Base-by-base conservation (phyloP, 1,140 invertebrate genomes). In the Pararge aegeria region DNA sequence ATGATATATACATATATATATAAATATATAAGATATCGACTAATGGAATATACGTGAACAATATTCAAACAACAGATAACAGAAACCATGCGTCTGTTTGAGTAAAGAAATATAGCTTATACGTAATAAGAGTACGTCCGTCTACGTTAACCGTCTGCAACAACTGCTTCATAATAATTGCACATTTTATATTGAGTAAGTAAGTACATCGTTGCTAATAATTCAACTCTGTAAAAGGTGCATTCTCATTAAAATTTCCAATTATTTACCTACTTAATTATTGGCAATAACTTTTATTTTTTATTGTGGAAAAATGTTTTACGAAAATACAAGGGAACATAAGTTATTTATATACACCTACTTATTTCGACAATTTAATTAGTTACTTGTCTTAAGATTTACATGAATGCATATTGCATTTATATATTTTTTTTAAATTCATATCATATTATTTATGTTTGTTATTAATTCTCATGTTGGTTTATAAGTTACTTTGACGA, bases 101-200 rank as follows among this genome's bases (percentile, higher is more conserved):
- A 51, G 38, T 18, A 21, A 60, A 20, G 53, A 44, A 20, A 48
- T 42, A 61, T 61, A 49, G 37, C 52, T 30, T 30, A 55, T 61
- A 53, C 58, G 58, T 42, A 54, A 53, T n/a, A n/a, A n/a, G n/a
- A n/a, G n/a, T 29, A 30, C 29, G 58, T 60, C 58, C 24, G 54
- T 62, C 59, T 55, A 37, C 30, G 53, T 12, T 44, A 20, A 40
- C 27, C 16, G 57, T 60, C 57, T 53, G 50, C 58, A 66, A 29
- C 27, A 53, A 30, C 51, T 29, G 34, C 40, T 66, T 61, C 57
- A 54, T 63, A 63, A 66, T 66, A 62, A 66, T 64, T 59, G 59
- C 56, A 54, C 68, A 70, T 61, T 62, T 62, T 57, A 46, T 51
- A 61, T 7, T 61, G n/a, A n/a, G n/a, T n/a, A n/a, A n/a, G n/a